These are phyloP conservation scores for Mizuhopecten yessoensis DNA, from an alignment of 1,140 invertebrate genomes.

Conservation along the genomic window DNA sequence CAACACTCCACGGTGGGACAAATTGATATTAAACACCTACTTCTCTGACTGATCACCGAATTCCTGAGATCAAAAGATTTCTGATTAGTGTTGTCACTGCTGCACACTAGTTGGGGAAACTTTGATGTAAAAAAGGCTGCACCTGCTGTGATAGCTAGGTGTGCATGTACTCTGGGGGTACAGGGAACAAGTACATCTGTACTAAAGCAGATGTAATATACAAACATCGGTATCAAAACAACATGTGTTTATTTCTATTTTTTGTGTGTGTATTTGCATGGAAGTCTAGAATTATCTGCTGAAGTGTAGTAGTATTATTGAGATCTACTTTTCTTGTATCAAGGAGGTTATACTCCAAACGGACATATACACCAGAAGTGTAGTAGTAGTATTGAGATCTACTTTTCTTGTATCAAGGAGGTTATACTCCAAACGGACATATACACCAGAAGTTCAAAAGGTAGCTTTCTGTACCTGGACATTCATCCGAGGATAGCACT, in stretches of 20 bases:
- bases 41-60: not conserved
- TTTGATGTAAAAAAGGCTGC: not conserved
- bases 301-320: not conserved
- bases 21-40: not conserved
- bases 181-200: not conserved
- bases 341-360: no score
- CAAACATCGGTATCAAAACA: not conserved
- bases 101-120: not conserved
- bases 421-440: no score
- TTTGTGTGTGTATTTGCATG: not conserved
- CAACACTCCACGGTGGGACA: not conserved
- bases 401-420: no score
- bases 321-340: no score
- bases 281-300: not conserved
- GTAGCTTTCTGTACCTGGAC: no score
- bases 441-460: no score
- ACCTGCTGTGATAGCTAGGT: not conserved
- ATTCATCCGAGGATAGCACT: not conserved
- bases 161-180: not conserved
- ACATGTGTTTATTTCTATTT: not conserved
- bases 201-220: not conserved
- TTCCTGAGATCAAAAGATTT: not conserved
- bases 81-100: not conserved
- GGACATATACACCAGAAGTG: no score
- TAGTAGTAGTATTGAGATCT: not conserved